Conservation (phyloP, 2,113 vertebrate genomes). For the Micromys minutus region DNA sequence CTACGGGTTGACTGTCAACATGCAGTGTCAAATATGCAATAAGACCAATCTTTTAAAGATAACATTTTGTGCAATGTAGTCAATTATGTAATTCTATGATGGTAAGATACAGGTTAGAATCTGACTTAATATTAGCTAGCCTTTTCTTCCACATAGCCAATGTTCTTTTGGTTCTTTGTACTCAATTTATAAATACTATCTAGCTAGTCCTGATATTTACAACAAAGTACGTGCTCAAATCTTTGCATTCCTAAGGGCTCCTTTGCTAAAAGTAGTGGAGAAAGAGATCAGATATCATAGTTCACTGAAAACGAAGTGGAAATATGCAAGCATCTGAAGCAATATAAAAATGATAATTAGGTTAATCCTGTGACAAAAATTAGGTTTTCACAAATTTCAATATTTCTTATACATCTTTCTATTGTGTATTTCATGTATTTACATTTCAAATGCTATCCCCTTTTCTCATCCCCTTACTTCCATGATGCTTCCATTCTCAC, state of each 20-base stretch:
- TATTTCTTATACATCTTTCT: not conserved
- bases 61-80: slow-evolving; percentile 27
- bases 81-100: slow-evolving; percentile 29
- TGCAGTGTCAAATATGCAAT: not conserved
- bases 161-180: not conserved
- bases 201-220: slow-evolving; percentile 21
- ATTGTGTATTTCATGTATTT: too few relatives aligned
- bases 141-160: not conserved
- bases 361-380: not conserved
- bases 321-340: slow-evolving; percentile 20
- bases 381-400: not conserved
- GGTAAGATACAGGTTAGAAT: slow-evolving; percentile 26
- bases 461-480: too few relatives aligned
- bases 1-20: not conserved
- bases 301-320: not conserved
- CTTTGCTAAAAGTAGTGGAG: not conserved
- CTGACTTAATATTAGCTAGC: slow-evolving; percentile 43
- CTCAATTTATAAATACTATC: slow-evolving; percentile 53
- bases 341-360: slow-evolving; percentile 29
- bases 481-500: too few relatives aligned
- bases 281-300: not conserved
- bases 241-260: slow-evolving; percentile 13
- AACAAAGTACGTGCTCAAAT: not conserved
- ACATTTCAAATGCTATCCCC: too few relatives aligned
- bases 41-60: slow-evolving; percentile 23